A percentile compares a stretch with the other conserved stretches of the same genome.
phyloP scores from a whole-genome alignment of 1,140 invertebrate genomes.

The Drosophila nigromelanica region DNA sequence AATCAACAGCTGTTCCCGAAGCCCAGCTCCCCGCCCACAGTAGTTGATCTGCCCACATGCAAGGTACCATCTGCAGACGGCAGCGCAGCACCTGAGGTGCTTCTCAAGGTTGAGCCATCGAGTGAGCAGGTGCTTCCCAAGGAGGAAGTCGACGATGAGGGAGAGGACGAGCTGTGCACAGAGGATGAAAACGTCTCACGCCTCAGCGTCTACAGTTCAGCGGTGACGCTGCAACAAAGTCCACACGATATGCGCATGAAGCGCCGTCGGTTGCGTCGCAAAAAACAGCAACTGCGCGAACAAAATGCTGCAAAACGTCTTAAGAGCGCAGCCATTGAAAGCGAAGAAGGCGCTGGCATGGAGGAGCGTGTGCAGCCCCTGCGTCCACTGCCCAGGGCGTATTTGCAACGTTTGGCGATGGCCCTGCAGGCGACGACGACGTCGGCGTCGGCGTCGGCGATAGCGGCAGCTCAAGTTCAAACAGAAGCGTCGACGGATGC shows the following conservation, averaged over 20 bases:
- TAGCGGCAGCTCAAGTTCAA: slow-evolving; percentile 24
- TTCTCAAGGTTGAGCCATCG: slow-evolving; percentile 51
- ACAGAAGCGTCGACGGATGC: slow-evolving; percentile 21
- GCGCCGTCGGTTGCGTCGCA: slow-evolving; percentile 59
- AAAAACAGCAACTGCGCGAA: slow-evolving; percentile 63
- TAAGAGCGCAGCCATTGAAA: slow-evolving; percentile 42
- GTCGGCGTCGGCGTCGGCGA: background rate
- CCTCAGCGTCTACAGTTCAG: slow-evolving; percentile 59
- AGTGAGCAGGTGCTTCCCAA: slow-evolving; percentile 36
- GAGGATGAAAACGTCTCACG: slow-evolving; percentile 72
- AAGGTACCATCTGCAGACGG: slow-evolving; percentile 24
- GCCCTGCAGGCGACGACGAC: slow-evolving; percentile 24
- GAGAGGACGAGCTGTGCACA: slow-evolving; percentile 49
- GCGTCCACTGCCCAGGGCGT: slow-evolving; percentile 46
- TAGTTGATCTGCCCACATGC: slow-evolving; percentile 65
- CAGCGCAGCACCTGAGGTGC: slow-evolving; percentile 24
- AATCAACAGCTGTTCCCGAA: slow-evolving; percentile 41
- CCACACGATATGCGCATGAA: slow-evolving; percentile 50
- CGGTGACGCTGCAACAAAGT: slow-evolving; percentile 57
- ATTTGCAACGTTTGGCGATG: slow-evolving; percentile 55
- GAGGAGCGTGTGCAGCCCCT: slow-evolving; percentile 22
- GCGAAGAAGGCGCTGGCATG: slow-evolving; percentile 8
- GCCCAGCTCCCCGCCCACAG: slow-evolving; percentile 75
- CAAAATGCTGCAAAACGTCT: slow-evolving; percentile 64
- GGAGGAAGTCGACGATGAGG: slow-evolving; percentile 34